Conservation (phyloP, 2,113 vertebrate genomes). For the Chloebia gouldiae region DNA sequence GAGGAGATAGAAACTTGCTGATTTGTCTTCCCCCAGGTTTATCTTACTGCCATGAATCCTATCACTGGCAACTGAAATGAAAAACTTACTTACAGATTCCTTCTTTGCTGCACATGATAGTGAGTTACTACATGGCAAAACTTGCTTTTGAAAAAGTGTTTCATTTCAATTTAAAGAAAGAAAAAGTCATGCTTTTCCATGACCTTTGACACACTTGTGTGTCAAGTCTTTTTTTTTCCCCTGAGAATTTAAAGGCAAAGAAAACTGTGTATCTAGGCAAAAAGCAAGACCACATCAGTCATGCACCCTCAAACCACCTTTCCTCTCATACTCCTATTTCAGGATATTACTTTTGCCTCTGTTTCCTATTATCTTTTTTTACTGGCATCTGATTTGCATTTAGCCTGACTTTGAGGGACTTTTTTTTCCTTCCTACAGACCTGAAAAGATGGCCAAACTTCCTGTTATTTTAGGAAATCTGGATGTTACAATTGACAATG, state of each 20-base stretch:
- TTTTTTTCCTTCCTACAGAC: slow-evolving; percentile 75
- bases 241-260: background rate
- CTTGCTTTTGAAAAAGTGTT: background rate
- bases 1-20: background rate
- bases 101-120: background rate
- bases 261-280: background rate
- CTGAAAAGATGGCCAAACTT: slow-evolving; percentile 97
- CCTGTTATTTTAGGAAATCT: slow-evolving; percentile 97
- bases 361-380: slow-evolving; percentile 41
- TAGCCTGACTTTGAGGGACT: slow-evolving; percentile 7
- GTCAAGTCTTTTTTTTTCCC: background rate
- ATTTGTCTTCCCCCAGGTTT: background rate
- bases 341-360: slow-evolving; percentile 48
- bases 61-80: background rate
- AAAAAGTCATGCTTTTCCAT: background rate
- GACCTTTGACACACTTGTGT: background rate
- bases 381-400: background rate
- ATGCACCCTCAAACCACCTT: background rate
- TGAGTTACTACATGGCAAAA: background rate
- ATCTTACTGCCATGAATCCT: background rate
- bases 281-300: background rate
- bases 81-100: background rate
- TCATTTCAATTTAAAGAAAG: background rate
- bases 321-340: slow-evolving; percentile 2
- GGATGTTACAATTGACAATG: slow-evolving; percentile 93